Evolutionary conservation across 2,113 vertebrate genomes (phyloP).

Genomic region (Corythoichthys haematopterus): DNA sequence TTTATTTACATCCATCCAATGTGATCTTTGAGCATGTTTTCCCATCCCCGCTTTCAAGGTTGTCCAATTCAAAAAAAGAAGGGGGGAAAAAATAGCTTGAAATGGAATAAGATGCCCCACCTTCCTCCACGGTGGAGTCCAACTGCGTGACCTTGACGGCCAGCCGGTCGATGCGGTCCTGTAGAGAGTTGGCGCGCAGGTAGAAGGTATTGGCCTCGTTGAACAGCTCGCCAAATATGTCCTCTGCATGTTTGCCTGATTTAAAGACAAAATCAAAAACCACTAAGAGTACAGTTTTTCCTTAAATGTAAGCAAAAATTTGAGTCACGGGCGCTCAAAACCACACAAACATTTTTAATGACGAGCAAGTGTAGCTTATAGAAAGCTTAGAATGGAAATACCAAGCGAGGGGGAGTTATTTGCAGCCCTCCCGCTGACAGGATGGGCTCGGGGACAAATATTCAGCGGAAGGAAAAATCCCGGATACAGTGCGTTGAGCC

Average conservation of each 20-base stretch:
- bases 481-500: slow-evolving; percentile 40
- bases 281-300: neutral
- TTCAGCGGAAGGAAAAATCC: slow-evolving; percentile 68
- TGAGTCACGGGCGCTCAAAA: slow-evolving; percentile 11
- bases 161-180: slow-evolving; percentile 96
- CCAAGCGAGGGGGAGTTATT: slow-evolving; percentile 39
- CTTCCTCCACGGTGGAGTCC: slow-evolving; percentile 98
- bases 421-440: slow-evolving; percentile 52
- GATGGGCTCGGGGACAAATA: slow-evolving; percentile 61
- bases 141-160: slow-evolving; percentile 98
- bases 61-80: neutral
- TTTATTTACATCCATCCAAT: neutral
- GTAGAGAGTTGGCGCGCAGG: slow-evolving; percentile 92
- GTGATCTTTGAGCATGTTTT: neutral
- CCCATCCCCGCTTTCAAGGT: neutral
- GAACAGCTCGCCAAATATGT: slow-evolving; percentile 96
- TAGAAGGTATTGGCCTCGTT: slow-evolving; percentile 96
- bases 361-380: slow-evolving; percentile 8
- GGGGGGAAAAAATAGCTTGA: neutral
- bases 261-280: neutral
- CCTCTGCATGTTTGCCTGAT: slow-evolving; percentile 96
- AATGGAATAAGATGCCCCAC: slow-evolving; percentile 68
- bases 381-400: slow-evolving; percentile 11
- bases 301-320: slow-evolving; percentile 19
- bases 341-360: slow-evolving; percentile 24